Percentiles rank a stretch among this genome's conserved stretches.
Evolutionary conservation across 2,797 vertebrate genomes (phyloP).

Genomic region (Sebastes steindachneri): DNA sequence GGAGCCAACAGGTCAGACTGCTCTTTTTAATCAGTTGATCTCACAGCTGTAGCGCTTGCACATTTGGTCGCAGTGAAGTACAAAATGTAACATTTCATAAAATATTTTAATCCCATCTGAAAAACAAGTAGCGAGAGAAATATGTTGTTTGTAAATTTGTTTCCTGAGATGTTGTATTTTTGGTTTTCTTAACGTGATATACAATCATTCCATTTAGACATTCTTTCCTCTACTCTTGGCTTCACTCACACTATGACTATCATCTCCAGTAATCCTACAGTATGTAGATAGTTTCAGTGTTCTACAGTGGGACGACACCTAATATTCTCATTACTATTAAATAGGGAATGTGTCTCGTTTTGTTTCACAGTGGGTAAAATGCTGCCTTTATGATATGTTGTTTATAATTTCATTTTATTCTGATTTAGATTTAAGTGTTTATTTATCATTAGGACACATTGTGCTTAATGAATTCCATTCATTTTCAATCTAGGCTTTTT

Average conservation of each 20-base stretch:
- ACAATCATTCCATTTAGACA: neutral
- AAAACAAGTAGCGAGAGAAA: too few relatives aligned
- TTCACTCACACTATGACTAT: neutral
- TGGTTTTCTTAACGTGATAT: too few relatives aligned
- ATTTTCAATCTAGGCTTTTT: too few relatives aligned
- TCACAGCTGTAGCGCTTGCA: neutral
- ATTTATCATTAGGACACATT: neutral
- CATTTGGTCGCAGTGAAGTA: neutral
- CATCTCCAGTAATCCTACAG: too few relatives aligned
- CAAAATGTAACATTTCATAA: neutral
- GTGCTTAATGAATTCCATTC: neutral
- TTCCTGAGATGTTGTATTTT: too few relatives aligned
- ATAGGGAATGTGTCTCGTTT: neutral
- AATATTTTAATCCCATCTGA: neutral
- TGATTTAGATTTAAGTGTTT: neutral
- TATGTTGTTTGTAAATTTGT: too few relatives aligned
- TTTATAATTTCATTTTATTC: neutral
- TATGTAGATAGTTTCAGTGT: too few relatives aligned
- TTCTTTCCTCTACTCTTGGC: neutral
- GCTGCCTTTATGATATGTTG: neutral
- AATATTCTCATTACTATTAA: neutral
- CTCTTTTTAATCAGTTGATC: neutral
- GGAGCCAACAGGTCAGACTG: constrained; percentile 66
- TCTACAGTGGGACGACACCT: too few relatives aligned
- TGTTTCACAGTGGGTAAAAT: neutral